Evolutionary conservation across 2,113 vertebrate genomes (phyloP).

Genomic region (Corythaixoides concolor): DNA sequence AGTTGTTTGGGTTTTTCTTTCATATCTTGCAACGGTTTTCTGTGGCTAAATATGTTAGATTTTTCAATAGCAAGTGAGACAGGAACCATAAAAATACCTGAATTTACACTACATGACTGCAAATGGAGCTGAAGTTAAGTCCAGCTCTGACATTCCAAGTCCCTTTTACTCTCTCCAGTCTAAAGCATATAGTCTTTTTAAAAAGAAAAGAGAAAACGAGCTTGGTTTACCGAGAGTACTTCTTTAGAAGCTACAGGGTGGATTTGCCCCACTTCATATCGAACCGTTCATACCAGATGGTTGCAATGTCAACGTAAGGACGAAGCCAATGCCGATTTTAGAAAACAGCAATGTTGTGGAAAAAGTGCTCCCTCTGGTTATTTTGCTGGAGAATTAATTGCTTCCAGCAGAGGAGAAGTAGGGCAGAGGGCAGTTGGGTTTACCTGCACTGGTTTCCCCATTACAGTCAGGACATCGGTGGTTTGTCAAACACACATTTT

Average conservation of each 20-base stretch:
- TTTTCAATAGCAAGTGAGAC: neutral
- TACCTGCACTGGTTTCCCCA: slow-evolving; percentile 37
- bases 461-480: neutral
- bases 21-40: neutral
- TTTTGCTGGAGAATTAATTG: slow-evolving; percentile 39
- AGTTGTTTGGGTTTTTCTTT: neutral
- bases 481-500: neutral
- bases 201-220: slow-evolving; percentile 3
- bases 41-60: neutral
- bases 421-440: slow-evolving; percentile 50
- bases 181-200: neutral
- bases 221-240: neutral
- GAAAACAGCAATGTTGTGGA: slow-evolving; percentile 46
- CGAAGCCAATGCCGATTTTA: slow-evolving; percentile 48
- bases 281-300: slow-evolving; percentile 51
- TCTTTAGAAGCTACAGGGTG: slow-evolving; percentile 43
- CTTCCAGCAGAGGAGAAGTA: slow-evolving; percentile 44
- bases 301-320: slow-evolving; percentile 68
- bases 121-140: neutral
- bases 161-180: neutral
- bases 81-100: neutral
- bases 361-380: slow-evolving; percentile 65
- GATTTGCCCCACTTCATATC: slow-evolving; percentile 52
- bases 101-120: neutral
- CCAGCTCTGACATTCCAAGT: neutral